These are phyloP conservation scores for Oenanthe melanoleuca DNA, from an alignment of 2,113 vertebrate species.

Conservation along the genomic window DNA sequence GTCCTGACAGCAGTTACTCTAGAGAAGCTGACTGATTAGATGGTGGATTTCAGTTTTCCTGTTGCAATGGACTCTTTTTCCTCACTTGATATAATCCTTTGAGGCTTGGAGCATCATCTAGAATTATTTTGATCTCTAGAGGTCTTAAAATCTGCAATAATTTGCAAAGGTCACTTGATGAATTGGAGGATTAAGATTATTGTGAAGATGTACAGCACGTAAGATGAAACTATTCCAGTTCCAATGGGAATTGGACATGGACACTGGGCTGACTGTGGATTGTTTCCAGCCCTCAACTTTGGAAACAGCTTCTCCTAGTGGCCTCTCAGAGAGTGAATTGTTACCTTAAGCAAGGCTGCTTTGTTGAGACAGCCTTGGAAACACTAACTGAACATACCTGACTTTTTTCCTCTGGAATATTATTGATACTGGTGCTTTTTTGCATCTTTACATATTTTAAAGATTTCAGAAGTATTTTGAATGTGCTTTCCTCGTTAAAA, in stretches of 20 bases:
- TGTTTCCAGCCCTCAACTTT: background rate
- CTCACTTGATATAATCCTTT: background rate
- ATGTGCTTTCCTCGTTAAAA: background rate
- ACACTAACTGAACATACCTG: background rate
- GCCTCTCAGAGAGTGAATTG: background rate
- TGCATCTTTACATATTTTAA: background rate
- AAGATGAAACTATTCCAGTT: background rate
- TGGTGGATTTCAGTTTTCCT: background rate
- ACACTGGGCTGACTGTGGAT: background rate
- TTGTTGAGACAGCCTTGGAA: background rate
- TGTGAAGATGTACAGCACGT: background rate
- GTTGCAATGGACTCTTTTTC: background rate
- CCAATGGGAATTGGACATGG: background rate
- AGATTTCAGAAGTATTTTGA: background rate
- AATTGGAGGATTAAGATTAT: background rate
- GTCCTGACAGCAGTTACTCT: background rate
- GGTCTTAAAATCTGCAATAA: background rate
- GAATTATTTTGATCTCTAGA: background rate
- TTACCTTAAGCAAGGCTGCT: background rate
- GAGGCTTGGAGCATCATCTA: background rate
- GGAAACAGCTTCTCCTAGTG: conserved; percentile 58
- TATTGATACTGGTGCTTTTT: background rate
- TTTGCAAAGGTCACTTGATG: background rate
- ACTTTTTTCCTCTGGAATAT: background rate
- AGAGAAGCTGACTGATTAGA: background rate